Base-by-base conservation (phyloP, 2,797 vertebrate genomes). In the Buceros bicornis region DNA sequence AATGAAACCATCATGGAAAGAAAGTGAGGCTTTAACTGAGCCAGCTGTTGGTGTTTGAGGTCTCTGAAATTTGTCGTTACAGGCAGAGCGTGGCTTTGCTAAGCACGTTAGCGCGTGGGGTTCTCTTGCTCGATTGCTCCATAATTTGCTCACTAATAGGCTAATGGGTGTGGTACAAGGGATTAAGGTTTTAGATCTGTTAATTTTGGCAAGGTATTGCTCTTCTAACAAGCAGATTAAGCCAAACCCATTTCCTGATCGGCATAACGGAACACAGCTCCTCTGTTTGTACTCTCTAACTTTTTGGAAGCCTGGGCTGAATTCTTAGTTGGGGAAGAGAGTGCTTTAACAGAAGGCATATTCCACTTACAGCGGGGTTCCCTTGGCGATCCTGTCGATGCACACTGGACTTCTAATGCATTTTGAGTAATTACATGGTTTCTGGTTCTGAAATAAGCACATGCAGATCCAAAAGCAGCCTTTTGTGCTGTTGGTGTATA, bases 151-250 rank as follows among this genome's bases (percentile, higher is more conserved):
- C 81, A 31, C 77, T 89, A 48, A 71, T 77, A 74, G n/a, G 33
- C 29, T 58, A 37, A 42, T 0, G 0, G 0, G 3, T 79, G 82
- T 87, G 74, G 31, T 90, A 62, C 83, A 67, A 51, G 48, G 82
- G 60, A 65, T 94, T 91, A 47, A 85, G n/a, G 60, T 87, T 51
- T 74, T 93, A 90, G 67, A 80, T 71, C 61, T 61, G 53, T 92
- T 92, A 80, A 70, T 95, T 89, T 87, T 87, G 82, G 60, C 56
- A 77, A 87, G 80, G 14, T 80, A 40, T 25, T 91, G 94, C 11
- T 61, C 45, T 92, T 89, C 51, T 84, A 89, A 80, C 6, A 22
- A 90, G 66, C 48, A 86, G 77, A 82, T 87, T 73, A 93, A 33
- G 16, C 70, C 69, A 37, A 77, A 51, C 45, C 31, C 4, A 0